Conservation (phyloP, 2,888 invertebrate species). For the Orgyia antiqua region DNA sequence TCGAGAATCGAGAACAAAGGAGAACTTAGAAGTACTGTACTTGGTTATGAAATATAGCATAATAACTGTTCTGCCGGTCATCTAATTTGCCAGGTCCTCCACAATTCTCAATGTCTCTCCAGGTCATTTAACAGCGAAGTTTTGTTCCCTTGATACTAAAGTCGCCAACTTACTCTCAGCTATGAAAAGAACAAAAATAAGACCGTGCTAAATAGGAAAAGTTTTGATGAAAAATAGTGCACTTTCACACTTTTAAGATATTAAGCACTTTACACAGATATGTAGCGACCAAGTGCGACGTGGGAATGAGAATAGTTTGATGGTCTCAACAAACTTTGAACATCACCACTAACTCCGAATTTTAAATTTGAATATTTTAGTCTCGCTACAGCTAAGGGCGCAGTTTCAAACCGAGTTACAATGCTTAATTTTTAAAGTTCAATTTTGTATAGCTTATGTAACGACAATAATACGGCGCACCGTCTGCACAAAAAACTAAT, state of each 20-base stretch:
- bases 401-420: slow-evolving; percentile 30
- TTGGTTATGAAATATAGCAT: too few relatives aligned
- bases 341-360: slow-evolving; percentile 32
- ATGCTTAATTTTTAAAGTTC: slow-evolving; percentile 38
- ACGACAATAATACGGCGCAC: slow-evolving; percentile 39
- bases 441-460: slow-evolving; percentile 40
- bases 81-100: too few relatives aligned
- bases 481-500: slow-evolving; percentile 65
- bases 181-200: slow-evolving; percentile 40
- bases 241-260: slow-evolving; percentile 46
- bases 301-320: slow-evolving; percentile 51
- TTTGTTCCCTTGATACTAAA: slow-evolving; percentile 42
- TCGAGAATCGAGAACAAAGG: slow-evolving; percentile 4
- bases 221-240: slow-evolving; percentile 51
- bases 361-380: slow-evolving; percentile 33
- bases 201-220: slow-evolving; percentile 42
- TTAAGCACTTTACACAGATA: slow-evolving; percentile 37
- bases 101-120: slow-evolving; percentile 51
- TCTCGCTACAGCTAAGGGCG: slow-evolving; percentile 13
- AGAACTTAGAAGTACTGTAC: slow-evolving; percentile 13
- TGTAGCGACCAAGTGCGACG: slow-evolving; percentile 40
- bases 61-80: too few relatives aligned
- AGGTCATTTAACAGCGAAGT: slow-evolving; percentile 60
- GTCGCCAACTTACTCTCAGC: slow-evolving; percentile 7
- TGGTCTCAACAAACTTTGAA: slow-evolving; percentile 48